Base-by-base conservation (phyloP, 1,140 invertebrate genomes). In the Macrobrachium rosenbergii region DNA sequence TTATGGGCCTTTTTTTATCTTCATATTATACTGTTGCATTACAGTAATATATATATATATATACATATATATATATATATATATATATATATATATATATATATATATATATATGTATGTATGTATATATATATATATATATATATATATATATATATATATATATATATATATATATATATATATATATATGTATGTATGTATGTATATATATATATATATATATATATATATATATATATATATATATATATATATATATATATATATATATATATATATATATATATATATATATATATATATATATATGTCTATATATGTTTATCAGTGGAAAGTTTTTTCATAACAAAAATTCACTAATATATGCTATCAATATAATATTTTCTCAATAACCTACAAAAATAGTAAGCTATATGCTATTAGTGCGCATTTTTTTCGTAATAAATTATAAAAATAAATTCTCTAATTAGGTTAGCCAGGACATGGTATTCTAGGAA, bases 21-120 rank as follows among this genome's bases (percentile, higher is more conserved):
- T n/a, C n/a, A n/a, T n/a, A n/a, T n/a, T n/a, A n/a, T n/a, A n/a
- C n/a, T n/a, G n/a, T n/a, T n/a, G n/a, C n/a, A n/a, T n/a, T n/a
- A n/a, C n/a, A n/a, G n/a, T n/a, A n/a, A n/a, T n/a, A n/a, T n/a
- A n/a, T n/a, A n/a, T n/a, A n/a, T 64, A 64, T 64, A 64, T 64
- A 64, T 64, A 64, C 12, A 64, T 64, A 64, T 64, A 67, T 67
- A 67, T 67, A 67, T 67, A 67, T 67, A 67, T 67, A 67, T 67
- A 67, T 67, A 67, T 67, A 67, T 67, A 67, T 67, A 67, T 67
- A 67, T 67, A 67, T 67, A 67, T 67, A 67, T 67, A 67, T 67
- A 67, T 67, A 67, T 67, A 67, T 67, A 67, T 67, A 67, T 19
- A 67, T 19, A 67, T 19, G 19, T 19, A 67, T 67, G 19, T 67